phyloP scores from a whole-genome alignment of 2,113 vertebrate genomes.

The Otolemur garnettii region DNA sequence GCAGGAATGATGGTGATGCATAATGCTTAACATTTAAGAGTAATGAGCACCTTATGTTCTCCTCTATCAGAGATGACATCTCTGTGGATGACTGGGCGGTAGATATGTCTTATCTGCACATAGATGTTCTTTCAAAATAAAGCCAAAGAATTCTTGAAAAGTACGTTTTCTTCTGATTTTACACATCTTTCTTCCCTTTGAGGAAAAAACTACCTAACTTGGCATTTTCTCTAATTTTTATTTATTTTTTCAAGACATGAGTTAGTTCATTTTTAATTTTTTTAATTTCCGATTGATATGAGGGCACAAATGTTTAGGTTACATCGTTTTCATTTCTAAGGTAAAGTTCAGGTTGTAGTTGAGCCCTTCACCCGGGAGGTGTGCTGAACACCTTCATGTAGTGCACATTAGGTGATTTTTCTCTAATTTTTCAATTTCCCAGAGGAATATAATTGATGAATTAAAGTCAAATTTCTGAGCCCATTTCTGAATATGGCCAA shows the following conservation, averaged over 20 bases:
- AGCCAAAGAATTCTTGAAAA: conserved; percentile 58
- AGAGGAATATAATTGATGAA: conserved; percentile 48
- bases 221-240: conserved; percentile 39
- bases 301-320: too few species aligned
- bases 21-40: conserved; percentile 74
- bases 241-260: too few species aligned
- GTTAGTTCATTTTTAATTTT: too few species aligned
- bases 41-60: conserved; percentile 71
- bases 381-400: too few species aligned
- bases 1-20: conserved; percentile 39
- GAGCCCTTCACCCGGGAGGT: too few species aligned
- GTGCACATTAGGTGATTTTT: background rate
- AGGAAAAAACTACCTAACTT: conserved; percentile 28
- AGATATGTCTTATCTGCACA: conserved; percentile 77
- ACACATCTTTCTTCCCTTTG: conserved; percentile 3
- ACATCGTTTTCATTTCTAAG: too few species aligned
- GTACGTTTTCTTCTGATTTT: conserved; percentile 54
- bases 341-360: too few species aligned
- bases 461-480: conserved; percentile 59
- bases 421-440: conserved; percentile 43
- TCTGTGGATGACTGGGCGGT: conserved; percentile 68
- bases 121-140: conserved; percentile 68
- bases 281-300: too few species aligned
- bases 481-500: background rate
- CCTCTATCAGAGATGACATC: conserved; percentile 67